A percentile compares a stretch with the other conserved stretches of the same genome.
Conservation (phyloP, 2,113 vertebrate species). For the Corythaeola cristata region DNA sequence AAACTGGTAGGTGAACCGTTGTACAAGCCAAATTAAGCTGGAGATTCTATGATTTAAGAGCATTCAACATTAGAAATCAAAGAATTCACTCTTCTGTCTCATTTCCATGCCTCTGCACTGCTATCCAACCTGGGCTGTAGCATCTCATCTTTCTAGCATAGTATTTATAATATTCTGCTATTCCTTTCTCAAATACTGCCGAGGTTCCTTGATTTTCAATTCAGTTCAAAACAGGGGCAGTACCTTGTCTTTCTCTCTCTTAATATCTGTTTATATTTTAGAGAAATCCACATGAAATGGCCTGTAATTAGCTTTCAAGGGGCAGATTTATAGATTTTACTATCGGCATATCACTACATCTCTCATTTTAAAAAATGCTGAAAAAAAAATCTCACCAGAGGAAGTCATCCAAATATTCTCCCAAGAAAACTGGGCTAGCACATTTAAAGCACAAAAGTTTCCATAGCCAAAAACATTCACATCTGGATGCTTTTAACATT, state of each 20-base stretch:
- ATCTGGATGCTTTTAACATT: conserved; percentile 64
- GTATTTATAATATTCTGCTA: neutral
- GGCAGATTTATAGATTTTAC: neutral
- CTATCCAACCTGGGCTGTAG: neutral
- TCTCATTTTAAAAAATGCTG: neutral
- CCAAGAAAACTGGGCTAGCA: conserved; percentile 1
- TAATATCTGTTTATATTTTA: neutral
- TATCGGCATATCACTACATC: neutral
- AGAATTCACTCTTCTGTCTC: neutral
- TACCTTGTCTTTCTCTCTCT: neutral
- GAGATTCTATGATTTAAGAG: neutral
- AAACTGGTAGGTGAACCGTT: neutral
- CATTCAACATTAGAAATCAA: neutral
- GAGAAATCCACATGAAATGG: neutral
- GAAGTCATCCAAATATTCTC: neutral
- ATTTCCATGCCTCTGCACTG: neutral
- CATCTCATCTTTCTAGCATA: neutral
- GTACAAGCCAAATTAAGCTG: neutral
- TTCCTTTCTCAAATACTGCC: neutral
- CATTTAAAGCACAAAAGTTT: conserved; percentile 18
- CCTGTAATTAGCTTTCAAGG: neutral
- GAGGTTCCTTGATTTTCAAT: neutral
- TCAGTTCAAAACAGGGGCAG: neutral
- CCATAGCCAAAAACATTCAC: conserved; percentile 52
- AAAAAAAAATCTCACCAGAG: neutral